A percentile compares a stretch with the other conserved stretches of the same genome.
Conservation (phyloP, 1,140 invertebrate species). For the Oryzaephilus surinamensis region DNA sequence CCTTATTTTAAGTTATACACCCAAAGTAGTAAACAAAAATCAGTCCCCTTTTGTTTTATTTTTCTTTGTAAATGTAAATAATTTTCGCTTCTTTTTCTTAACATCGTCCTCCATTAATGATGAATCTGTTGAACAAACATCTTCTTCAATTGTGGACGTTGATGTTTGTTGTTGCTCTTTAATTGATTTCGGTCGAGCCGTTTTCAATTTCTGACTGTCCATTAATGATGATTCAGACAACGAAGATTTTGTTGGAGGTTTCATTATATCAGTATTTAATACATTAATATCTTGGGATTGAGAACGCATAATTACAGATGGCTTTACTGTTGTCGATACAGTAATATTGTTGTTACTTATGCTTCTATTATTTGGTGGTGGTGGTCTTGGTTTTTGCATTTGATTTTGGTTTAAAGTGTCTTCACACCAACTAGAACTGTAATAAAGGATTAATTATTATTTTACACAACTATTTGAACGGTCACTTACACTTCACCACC, state of each 20-base stretch:
- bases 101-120: conserved; percentile 33
- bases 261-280: conserved; percentile 19
- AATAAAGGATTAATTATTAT: not conserved
- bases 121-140: conserved; percentile 36
- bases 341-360: conserved; percentile 10
- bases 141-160: conserved; percentile 25
- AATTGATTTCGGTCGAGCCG: conserved; percentile 18
- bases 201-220: conserved; percentile 9
- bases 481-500: conserved; percentile 31
- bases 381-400: not conserved
- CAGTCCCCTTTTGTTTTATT: conserved; percentile 20
- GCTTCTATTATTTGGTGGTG: not conserved
- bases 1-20: no score
- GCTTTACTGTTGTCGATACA: conserved; percentile 2
- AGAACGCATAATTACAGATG: conserved; percentile 17
- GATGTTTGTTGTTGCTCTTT: conserved; percentile 22
- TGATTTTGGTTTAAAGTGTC: conserved; percentile 2
- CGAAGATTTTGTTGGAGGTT: conserved; percentile 32
- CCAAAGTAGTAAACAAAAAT: no score
- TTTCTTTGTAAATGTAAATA: conserved; percentile 35
- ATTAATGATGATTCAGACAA: conserved; percentile 41
- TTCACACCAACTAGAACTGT: conserved; percentile 4
- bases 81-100: conserved; percentile 33
- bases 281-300: conserved; percentile 33
- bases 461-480: conserved; percentile 17